Evolutionary conservation across 2,113 vertebrate species (phyloP).

Genomic region (Tetrax tetrax): DNA sequence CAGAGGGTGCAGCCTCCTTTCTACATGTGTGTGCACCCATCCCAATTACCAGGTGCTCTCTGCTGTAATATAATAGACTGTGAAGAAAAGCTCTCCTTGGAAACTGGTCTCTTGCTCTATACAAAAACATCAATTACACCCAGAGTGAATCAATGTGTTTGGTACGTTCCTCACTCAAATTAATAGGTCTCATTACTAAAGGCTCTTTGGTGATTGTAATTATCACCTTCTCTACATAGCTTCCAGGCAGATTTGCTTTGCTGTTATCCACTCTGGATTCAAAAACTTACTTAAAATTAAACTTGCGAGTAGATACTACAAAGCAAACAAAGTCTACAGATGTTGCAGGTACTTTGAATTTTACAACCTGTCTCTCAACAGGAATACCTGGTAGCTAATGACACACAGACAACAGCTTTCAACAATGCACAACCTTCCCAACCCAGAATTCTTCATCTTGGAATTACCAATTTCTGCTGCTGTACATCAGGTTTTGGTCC

Average conservation of each 20-base stretch:
- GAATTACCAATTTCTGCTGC: neutral
- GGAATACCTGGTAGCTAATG: neutral
- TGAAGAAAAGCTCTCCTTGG: neutral
- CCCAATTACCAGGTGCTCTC: neutral
- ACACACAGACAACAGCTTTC: neutral
- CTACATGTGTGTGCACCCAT: rapidly evolving
- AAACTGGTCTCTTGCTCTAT: neutral
- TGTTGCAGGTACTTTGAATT: neutral
- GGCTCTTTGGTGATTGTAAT: neutral
- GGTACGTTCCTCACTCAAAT: neutral
- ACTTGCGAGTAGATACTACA: neutral
- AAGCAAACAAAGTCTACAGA: neutral
- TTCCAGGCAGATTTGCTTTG: neutral
- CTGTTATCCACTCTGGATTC: neutral
- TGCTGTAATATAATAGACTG: neutral
- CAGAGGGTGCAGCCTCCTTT: neutral
- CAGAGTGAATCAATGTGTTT: neutral
- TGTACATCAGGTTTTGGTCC: neutral
- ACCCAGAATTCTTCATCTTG: neutral
- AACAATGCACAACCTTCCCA: neutral
- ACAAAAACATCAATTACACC: neutral
- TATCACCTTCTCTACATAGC: neutral
- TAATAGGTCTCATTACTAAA: neutral
- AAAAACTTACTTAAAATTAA: neutral
- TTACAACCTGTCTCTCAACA: neutral